Evolutionary conservation across 2,797 vertebrate genomes (phyloP).

Genomic region (Coregonus sp.): DNA sequence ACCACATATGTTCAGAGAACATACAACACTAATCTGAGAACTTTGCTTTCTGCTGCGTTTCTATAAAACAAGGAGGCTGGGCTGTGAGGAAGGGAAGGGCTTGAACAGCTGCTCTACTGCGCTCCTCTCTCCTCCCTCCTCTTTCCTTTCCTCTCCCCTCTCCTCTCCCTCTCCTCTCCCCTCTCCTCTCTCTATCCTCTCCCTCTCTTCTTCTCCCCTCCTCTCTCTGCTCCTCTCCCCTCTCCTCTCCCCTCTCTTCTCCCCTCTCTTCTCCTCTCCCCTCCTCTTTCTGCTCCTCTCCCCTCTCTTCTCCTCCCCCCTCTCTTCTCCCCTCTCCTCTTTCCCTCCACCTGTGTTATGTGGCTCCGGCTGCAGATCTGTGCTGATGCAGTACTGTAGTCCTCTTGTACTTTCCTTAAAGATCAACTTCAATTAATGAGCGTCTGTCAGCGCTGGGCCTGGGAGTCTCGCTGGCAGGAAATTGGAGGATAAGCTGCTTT

Average conservation of each 20-base stretch:
- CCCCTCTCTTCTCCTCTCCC: not conserved
- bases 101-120: constrained; percentile 54
- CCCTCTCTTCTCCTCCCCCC: not conserved
- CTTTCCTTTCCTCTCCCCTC: not conserved
- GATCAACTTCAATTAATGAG: constrained; percentile 55
- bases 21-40: not conserved
- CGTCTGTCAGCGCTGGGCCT: constrained; percentile 28
- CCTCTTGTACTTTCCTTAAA: constrained; percentile 47
- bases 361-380: constrained; percentile 7
- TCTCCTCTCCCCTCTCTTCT: too few relatives aligned
- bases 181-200: too few relatives aligned
- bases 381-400: constrained; percentile 39
- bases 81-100: constrained; percentile 5
- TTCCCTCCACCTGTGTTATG: constrained; percentile 30
- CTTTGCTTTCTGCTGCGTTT: not conserved
- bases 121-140: not conserved
- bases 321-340: not conserved
- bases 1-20: not conserved
- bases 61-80: not conserved
- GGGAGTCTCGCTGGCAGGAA: constrained; percentile 37
- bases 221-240: not conserved
- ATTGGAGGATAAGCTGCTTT: constrained; percentile 52
- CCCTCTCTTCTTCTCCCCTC: too few relatives aligned
- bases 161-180: constrained; percentile 5
- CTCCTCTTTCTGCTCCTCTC: not conserved